These are phyloP conservation scores for Carposina sasakii DNA, from an alignment of 1,140 invertebrate genomes.

Conservation along the genomic window DNA sequence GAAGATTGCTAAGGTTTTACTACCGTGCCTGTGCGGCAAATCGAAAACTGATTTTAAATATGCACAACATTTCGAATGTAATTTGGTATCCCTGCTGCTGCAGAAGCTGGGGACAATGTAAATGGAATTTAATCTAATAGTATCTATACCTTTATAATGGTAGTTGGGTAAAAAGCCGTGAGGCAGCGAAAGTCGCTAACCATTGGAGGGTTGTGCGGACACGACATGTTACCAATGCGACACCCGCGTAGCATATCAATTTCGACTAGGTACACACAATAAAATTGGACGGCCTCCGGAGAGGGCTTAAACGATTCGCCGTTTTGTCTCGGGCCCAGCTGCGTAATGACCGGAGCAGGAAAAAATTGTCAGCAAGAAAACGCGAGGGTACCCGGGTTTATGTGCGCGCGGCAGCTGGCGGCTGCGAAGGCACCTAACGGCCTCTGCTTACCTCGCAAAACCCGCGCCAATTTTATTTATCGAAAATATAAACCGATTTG, in stretches of 20 bases:
- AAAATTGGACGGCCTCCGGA: constrained; percentile 70
- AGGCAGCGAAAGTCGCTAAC: constrained; percentile 38
- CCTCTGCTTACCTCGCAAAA: constrained; percentile 70
- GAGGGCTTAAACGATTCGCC: constrained; percentile 72
- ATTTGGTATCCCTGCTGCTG: too few species aligned
- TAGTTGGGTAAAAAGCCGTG: too few species aligned
- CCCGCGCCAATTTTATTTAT: constrained; percentile 72
- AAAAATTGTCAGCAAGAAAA: constrained; percentile 73
- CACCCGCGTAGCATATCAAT: constrained; percentile 67
- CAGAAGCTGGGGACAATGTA: too few species aligned
- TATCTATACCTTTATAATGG: too few species aligned
- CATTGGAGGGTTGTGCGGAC: too few species aligned
- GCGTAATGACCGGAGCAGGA: constrained; percentile 68
- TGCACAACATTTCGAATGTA: too few species aligned
- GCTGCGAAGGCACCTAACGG: constrained; percentile 55
- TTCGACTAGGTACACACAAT: constrained; percentile 69
- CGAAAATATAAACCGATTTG: constrained; percentile 72
- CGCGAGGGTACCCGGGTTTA: constrained; percentile 68
- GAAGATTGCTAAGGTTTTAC: too few species aligned
- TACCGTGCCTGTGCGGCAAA: too few species aligned
- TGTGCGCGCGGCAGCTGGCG: constrained; percentile 64
- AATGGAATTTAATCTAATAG: too few species aligned
- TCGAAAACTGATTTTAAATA: too few species aligned
- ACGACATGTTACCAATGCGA: too few species aligned
- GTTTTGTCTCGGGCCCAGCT: constrained; percentile 71